These are phyloP conservation scores for Orgyia antiqua DNA, from an alignment of 2,888 invertebrate genomes.

Conservation along the genomic window DNA sequence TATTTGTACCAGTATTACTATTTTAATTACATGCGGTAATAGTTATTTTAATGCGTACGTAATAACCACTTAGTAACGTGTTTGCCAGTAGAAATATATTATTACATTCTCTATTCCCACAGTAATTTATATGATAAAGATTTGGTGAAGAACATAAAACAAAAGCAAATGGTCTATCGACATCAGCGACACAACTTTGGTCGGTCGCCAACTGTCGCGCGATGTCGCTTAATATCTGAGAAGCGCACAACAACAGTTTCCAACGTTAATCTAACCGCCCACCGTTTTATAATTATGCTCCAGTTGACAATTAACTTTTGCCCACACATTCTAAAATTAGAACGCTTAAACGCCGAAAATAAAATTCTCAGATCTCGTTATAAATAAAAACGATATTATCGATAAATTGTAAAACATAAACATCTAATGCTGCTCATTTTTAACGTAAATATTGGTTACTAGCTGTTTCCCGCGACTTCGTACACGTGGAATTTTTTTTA, in stretches of 20 bases:
- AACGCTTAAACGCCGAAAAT: slow-evolving; percentile 11
- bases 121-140: slow-evolving; percentile 52
- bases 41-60: too few species aligned
- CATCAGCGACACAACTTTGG: slow-evolving; percentile 61
- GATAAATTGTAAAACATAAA: too few species aligned
- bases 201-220: slow-evolving; percentile 57
- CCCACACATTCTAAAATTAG: slow-evolving; percentile 15
- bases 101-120: too few species aligned
- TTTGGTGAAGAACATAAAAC: slow-evolving; percentile 70
- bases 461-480: too few species aligned
- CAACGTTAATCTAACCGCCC: slow-evolving; percentile 27
- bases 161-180: slow-evolving; percentile 59
- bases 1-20: too few species aligned
- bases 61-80: too few species aligned
- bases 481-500: too few species aligned
- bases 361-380: slow-evolving; percentile 14
- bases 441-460: too few species aligned
- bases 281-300: slow-evolving; percentile 31
- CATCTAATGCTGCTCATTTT: too few species aligned
- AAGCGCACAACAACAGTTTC: slow-evolving; percentile 11
- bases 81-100: too few species aligned
- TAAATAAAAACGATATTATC: too few species aligned
- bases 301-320: slow-evolving; percentile 31
- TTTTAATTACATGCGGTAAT: too few species aligned
- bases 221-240: slow-evolving; percentile 26